Evolutionary conservation across 2,888 invertebrate species (phyloP), one percentile per base, ranked within the genome.

Genomic region (Andricus curvator): DNA sequence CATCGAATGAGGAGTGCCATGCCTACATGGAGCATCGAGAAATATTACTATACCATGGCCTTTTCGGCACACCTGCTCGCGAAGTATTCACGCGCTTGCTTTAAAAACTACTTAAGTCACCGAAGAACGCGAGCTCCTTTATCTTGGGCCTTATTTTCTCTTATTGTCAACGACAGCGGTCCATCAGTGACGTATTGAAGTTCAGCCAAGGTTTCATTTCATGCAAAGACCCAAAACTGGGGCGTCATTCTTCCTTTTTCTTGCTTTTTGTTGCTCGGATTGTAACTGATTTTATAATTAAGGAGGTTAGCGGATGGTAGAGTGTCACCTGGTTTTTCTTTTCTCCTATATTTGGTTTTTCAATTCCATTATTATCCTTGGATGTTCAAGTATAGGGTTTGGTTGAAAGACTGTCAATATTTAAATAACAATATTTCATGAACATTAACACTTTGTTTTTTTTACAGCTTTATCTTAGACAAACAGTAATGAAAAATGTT

Each of bases 11-110:
- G 78, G 79, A 25, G 29, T 64, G 79, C 74, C 77, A 48, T 48
- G 48, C 48, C 48, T 17, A 48, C 65, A 60, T 44, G 25, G 51
- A 56, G 78, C 79, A 82, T 82, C 79, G 80, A 82, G 80, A 83
- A 84, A 82, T 83, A 83, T 84, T 81, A 78, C 81, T 74, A 77
- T 79, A 22, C 78, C 64, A 29, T 70, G 62, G 66, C 25, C 68
- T 78, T 78, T 78, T 65, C 48, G 74, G 82, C 74, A 80, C 83
- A 82, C 84, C 84, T 84, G 83, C 83, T 80, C 64, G 65, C 82
- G 80, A 80, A 70, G 66, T 82, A 79, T 81, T 84, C 81, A 80
- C 80, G 81, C 82, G 80, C 78, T 41, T 81, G 78, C 81, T 29
- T 56, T 74, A 60, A 74, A 74, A 56, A 74, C 74, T 74, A 74